Percentiles rank a stretch among this genome's conserved stretches.
These are phyloP conservation scores for Lithosia quadra DNA, from an alignment of 2,888 invertebrate species.

Conservation along the genomic window DNA sequence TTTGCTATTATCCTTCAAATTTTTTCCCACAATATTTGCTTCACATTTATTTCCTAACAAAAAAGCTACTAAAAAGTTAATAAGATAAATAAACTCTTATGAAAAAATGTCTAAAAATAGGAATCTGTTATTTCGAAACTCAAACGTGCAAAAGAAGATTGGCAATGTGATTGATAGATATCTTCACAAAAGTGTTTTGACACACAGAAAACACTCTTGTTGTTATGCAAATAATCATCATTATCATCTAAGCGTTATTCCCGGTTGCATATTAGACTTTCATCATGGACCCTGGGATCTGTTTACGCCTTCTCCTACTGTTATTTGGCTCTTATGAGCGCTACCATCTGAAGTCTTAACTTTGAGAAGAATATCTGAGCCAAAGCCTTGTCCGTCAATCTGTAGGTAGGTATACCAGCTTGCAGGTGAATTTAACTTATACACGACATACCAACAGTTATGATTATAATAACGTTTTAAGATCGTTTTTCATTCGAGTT, in stretches of 20 bases:
- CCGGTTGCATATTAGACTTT: not conserved
- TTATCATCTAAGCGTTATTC: not conserved
- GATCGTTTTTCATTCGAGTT: constrained; percentile 7
- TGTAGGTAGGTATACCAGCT: not conserved
- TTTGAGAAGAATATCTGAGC: not conserved
- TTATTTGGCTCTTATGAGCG: not conserved
- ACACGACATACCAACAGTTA: not conserved
- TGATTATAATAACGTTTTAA: not conserved
- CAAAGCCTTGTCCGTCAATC: not conserved
- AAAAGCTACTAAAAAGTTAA: too few species aligned
- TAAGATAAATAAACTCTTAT: too few species aligned
- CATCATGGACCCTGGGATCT: not conserved
- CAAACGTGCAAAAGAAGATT: not conserved
- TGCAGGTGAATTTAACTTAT: too few species aligned
- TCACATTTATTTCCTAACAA: too few species aligned
- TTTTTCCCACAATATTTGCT: too few species aligned
- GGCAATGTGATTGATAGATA: not conserved
- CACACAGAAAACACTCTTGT: too few species aligned
- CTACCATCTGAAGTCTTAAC: not conserved
- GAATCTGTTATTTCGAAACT: not conserved
- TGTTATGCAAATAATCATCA: not conserved
- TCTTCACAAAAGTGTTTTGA: not conserved
- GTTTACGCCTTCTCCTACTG: not conserved
- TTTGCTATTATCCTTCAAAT: not conserved
- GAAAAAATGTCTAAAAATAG: not conserved